Base-by-base conservation (phyloP, 2,888 invertebrate species). In the Leptopilina syphax region DNA sequence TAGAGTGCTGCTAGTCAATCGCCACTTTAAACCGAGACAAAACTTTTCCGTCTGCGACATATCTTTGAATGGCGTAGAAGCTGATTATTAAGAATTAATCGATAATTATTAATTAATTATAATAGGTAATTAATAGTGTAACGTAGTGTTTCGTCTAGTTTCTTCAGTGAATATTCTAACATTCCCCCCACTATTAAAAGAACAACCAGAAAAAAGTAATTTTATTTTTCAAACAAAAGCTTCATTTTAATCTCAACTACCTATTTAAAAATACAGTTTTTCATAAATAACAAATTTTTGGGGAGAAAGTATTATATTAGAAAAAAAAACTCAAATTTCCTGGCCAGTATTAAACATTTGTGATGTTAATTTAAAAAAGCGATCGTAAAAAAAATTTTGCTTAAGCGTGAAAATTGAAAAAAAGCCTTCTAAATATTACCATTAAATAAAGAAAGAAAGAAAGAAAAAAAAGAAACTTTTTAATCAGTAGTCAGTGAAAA, bases 1-100 rank as follows among this genome's bases (percentile, higher is more conserved):
- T 73, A 57, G 34, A 73, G 73, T 73, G 73, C 73, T 73, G 73
- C 73, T 73, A 73, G 73, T 73, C 73, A 73, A 73, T 73, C 73
- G 73, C 54, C 73, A 73, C 73, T 73, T 73, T 57, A 73, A 73
- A 73, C 57, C 57, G 57, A 34, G 73, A 73, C 57, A 73, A 50
- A 73, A 73, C 70, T 57, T 27, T 57, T 73, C 47, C 67, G 67
- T 67, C 70, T 57, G 70, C 70, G 70, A 57, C 70, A 73, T 57
- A 73, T 57, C 27, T 13, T 13, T 18, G 34, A 73, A 41, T 73
- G 54, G 50, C 27, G 70, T 73, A 73, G 57, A 73, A 63, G 24
- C 63, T 63, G 63, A 63, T 63, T 63, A 63, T 63, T 63, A 63
- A 63, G 63, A 24, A 63, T 63, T 63, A 63, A 63, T 63, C 63